Evolutionary conservation across 2,888 invertebrate genomes (phyloP).

Genomic region (Andrena marginata): DNA sequence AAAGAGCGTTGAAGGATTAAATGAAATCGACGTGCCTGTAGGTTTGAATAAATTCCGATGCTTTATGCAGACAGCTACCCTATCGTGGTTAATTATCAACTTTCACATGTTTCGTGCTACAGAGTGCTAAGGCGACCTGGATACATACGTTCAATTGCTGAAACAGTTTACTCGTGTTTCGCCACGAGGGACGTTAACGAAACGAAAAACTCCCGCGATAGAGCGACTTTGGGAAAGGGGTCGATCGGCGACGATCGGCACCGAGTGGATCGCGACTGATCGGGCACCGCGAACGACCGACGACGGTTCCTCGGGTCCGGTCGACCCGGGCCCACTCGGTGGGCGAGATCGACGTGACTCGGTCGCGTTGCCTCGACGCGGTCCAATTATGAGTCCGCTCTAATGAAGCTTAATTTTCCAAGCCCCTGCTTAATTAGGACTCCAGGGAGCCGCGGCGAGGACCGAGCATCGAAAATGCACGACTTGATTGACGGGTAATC

Average conservation of each 20-base stretch:
- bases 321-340: not conserved
- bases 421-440: slow-evolving; percentile 67
- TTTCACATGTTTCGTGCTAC: slow-evolving; percentile 6
- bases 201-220: slow-evolving; percentile 27
- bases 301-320: slow-evolving; percentile 59
- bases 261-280: slow-evolving; percentile 24
- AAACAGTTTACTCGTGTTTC: slow-evolving; percentile 29
- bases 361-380: slow-evolving; percentile 54
- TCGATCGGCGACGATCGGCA: slow-evolving; percentile 1
- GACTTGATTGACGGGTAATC: not conserved
- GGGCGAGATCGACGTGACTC: not conserved
- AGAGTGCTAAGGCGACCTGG: not conserved
- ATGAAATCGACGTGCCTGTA: not conserved
- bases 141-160: not conserved
- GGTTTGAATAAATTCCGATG: not conserved
- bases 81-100: not conserved
- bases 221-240: slow-evolving; percentile 26
- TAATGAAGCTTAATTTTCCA: slow-evolving; percentile 69
- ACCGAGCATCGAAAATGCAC: not conserved
- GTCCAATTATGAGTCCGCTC: slow-evolving; percentile 67
- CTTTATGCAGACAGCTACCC: not conserved
- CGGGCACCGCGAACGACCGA: slow-evolving; percentile 39
- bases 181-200: slow-evolving; percentile 12
- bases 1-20: not conserved
- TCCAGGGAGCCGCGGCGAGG: slow-evolving; percentile 53